These are phyloP conservation scores for Calameuta idolon DNA, from an alignment of 2,888 invertebrate species.

Conservation along the genomic window DNA sequence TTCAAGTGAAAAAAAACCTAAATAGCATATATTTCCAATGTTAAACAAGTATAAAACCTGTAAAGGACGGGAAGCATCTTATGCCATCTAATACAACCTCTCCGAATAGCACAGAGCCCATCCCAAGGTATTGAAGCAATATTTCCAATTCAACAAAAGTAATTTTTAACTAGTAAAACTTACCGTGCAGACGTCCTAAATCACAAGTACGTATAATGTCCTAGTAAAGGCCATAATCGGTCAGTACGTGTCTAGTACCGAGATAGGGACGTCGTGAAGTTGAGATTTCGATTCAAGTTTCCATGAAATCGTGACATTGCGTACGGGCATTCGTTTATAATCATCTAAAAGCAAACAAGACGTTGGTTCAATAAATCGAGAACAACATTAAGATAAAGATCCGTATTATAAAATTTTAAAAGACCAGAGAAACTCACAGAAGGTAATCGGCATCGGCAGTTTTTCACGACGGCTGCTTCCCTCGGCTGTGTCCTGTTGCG, in stretches of 20 bases:
- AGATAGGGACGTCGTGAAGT: not conserved
- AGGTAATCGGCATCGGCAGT: not conserved
- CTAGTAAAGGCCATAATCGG: not conserved
- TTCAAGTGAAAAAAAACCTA: not conserved
- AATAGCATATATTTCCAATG: not conserved
- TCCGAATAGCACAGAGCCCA: not conserved
- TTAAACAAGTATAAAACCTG: not conserved
- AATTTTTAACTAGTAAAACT: not conserved
- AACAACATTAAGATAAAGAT: not conserved
- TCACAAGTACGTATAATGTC: not conserved
- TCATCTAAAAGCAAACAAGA: not conserved
- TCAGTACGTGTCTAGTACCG: not conserved
- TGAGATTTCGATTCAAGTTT: not conserved
- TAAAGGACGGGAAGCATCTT: not conserved
- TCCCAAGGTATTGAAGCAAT: not conserved
- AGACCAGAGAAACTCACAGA: not conserved
- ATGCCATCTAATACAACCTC: not conserved
- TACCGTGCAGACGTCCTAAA: not conserved
- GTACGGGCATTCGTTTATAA: not conserved
- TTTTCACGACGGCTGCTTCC: not conserved
- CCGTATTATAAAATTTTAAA: not conserved
- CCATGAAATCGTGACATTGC: not conserved
- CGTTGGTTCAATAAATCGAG: not conserved
- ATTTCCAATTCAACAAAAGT: not conserved
- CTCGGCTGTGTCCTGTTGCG: not conserved